phyloP scores from a whole-genome alignment of 2,888 invertebrate genomes.

The Philopedon plagiatum region DNA sequence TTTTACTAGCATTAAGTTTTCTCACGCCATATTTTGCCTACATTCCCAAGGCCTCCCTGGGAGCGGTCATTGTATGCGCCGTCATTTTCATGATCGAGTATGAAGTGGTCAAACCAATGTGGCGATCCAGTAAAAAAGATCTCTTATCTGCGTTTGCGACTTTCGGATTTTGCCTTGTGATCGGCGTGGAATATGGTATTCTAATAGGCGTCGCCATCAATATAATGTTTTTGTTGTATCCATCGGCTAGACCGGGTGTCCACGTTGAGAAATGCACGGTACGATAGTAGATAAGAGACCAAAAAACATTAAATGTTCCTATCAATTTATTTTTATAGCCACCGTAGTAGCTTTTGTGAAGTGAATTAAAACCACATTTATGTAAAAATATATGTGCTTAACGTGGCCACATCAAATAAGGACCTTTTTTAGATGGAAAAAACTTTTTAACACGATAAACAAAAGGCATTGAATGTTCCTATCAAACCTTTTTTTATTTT shows the following conservation, averaged over 20 bases:
- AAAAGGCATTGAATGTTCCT: too few relatives aligned
- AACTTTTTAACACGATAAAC: too few relatives aligned
- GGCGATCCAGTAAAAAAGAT: slow-evolving; percentile 86
- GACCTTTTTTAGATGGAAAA: too few relatives aligned
- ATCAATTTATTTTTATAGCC: too few relatives aligned
- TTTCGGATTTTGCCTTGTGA: slow-evolving; percentile 83
- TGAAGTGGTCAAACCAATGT: slow-evolving; percentile 88
- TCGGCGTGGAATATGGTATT: slow-evolving; percentile 91
- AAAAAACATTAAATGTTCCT: too few relatives aligned
- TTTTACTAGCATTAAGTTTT: slow-evolving; percentile 86
- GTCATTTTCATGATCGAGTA: slow-evolving; percentile 96
- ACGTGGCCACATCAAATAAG: too few relatives aligned
- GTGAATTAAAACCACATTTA: too few relatives aligned
- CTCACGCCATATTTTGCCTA: slow-evolving; percentile 92
- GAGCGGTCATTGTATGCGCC: slow-evolving; percentile 94
- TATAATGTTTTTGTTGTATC: slow-evolving; percentile 83
- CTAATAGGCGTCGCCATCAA: slow-evolving; percentile 86
- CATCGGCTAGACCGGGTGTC: slow-evolving; percentile 84
- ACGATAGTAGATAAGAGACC: slow-evolving; percentile 59
- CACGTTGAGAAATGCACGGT: slow-evolving; percentile 81
- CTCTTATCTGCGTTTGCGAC: slow-evolving; percentile 87
- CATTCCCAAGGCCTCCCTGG: slow-evolving; percentile 90
- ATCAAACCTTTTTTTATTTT: too few relatives aligned
- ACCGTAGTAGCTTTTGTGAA: too few relatives aligned
- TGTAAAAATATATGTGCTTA: too few relatives aligned